Conservation (phyloP, 2,888 invertebrate species). For the Drosophila picticornis region DNA sequence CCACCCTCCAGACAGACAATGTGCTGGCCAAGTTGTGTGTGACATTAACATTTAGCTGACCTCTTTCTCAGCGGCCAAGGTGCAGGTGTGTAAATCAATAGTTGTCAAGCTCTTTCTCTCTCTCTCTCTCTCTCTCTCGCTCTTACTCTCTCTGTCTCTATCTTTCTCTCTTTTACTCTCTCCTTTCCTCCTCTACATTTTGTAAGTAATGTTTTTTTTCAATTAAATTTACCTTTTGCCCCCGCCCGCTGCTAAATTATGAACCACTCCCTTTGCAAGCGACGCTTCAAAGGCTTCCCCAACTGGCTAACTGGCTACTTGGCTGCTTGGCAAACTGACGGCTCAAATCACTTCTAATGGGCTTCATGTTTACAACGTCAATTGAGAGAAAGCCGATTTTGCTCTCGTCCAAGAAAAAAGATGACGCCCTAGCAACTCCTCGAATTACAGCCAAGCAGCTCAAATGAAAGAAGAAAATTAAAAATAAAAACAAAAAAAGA, state of each 20-base stretch:
- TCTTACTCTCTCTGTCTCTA: neutral
- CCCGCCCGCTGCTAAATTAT: slow-evolving; percentile 65
- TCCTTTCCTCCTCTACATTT: neutral
- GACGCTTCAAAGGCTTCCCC: slow-evolving; percentile 75
- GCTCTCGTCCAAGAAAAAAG: slow-evolving; percentile 52
- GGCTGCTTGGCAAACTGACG: slow-evolving; percentile 55
- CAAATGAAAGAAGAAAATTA: slow-evolving; percentile 16
- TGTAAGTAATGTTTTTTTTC: slow-evolving; percentile 67
- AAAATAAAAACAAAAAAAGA: slow-evolving; percentile 7
- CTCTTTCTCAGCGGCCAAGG: slow-evolving; percentile 82
- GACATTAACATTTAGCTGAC: slow-evolving; percentile 83
- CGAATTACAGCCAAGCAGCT: slow-evolving; percentile 52
- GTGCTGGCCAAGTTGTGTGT: slow-evolving; percentile 59
- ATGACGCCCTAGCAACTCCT: slow-evolving; percentile 51
- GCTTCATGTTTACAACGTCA: slow-evolving; percentile 83
- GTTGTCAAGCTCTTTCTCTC: slow-evolving; percentile 31
- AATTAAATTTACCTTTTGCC: slow-evolving; percentile 70
- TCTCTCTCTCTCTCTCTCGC: neutral
- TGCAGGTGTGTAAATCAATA: slow-evolving; percentile 74
- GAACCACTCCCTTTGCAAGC: slow-evolving; percentile 37
- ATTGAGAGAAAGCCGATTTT: slow-evolving; percentile 82
- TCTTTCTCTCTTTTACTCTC: neutral
- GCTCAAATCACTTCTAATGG: slow-evolving; percentile 81
- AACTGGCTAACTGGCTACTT: slow-evolving; percentile 33
- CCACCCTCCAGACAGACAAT: slow-evolving; percentile 54